Percentiles rank a stretch among this genome's conserved stretches.
phyloP scores from a whole-genome alignment of 1,140 invertebrate species.

The Eurytemora carolleeae region DNA sequence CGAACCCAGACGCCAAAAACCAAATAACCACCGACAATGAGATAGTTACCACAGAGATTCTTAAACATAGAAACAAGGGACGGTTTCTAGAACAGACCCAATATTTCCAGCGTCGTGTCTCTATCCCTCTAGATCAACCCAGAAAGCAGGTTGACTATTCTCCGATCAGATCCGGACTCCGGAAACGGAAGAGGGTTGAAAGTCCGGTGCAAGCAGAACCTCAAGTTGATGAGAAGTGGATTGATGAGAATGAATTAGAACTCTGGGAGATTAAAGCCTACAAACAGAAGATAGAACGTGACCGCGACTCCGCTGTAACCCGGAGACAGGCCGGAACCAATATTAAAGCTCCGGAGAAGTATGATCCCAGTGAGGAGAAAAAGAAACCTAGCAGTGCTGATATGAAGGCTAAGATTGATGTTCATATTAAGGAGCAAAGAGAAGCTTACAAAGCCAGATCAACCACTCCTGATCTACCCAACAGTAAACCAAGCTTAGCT shows the following conservation, averaged over 20 bases:
- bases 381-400: neutral
- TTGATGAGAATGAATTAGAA: constrained; percentile 84
- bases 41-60: constrained; percentile 73
- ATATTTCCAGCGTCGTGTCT: constrained; percentile 74
- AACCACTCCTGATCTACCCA: neutral
- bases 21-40: constrained; percentile 90
- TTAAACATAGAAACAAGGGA: constrained; percentile 70
- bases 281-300: constrained; percentile 45
- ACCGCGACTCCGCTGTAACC: constrained; percentile 14
- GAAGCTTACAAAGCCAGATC: constrained; percentile 9
- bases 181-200: constrained; percentile 73
- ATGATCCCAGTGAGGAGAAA: constrained; percentile 1
- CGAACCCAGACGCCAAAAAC: constrained; percentile 54
- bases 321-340: constrained; percentile 9
- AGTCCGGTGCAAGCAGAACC: constrained; percentile 72
- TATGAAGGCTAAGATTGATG: constrained; percentile 16
- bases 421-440: constrained; percentile 10
- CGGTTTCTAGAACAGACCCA: constrained; percentile 70
- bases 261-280: constrained; percentile 93
- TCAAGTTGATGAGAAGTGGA: constrained; percentile 79
- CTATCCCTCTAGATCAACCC: constrained; percentile 80
- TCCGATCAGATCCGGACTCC: constrained; percentile 61
- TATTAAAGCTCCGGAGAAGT: constrained; percentile 11
- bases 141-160: constrained; percentile 69
- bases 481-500: neutral